These are phyloP conservation scores for Pachypeltis micranthus DNA, from an alignment of 1,140 invertebrate genomes.

Conservation along the genomic window DNA sequence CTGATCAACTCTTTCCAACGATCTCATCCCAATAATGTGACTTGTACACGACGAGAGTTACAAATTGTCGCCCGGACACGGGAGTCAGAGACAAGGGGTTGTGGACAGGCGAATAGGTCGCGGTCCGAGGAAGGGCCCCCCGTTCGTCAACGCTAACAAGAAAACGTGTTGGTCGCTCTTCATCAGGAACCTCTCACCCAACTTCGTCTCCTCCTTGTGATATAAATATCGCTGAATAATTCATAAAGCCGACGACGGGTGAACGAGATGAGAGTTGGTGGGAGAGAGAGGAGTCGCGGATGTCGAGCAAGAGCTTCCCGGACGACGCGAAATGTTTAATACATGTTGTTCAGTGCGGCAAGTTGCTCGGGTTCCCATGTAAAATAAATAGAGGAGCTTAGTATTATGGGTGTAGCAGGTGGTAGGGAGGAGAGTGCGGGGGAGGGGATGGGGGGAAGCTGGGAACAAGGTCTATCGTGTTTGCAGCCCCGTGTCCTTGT, in stretches of 20 bases:
- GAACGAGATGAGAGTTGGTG: background rate
- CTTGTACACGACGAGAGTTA: background rate
- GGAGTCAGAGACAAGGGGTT: too few species aligned
- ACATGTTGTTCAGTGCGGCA: background rate
- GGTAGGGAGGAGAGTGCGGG: background rate
- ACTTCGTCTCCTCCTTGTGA: too few species aligned
- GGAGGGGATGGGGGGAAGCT: background rate
- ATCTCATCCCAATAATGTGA: background rate
- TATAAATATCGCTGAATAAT: background rate
- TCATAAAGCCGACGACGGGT: background rate
- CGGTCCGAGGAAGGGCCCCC: too few species aligned
- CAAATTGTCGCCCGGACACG: background rate
- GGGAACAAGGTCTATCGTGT: background rate
- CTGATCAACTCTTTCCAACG: background rate
- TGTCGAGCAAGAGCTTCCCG: background rate
- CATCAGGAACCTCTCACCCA: background rate
- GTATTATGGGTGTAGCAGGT: too few species aligned
- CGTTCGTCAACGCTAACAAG: background rate
- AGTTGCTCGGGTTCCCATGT: too few species aligned
- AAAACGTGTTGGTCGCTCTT: background rate
- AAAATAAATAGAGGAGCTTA: background rate
- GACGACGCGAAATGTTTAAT: background rate
- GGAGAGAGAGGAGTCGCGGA: background rate
- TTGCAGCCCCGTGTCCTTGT: too few species aligned
- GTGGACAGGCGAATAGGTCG: too few species aligned